A percentile compares a stretch with the other conserved stretches of the same genome.
Conservation (phyloP, 2,113 vertebrate genomes). For the Syngnathus floridae region DNA sequence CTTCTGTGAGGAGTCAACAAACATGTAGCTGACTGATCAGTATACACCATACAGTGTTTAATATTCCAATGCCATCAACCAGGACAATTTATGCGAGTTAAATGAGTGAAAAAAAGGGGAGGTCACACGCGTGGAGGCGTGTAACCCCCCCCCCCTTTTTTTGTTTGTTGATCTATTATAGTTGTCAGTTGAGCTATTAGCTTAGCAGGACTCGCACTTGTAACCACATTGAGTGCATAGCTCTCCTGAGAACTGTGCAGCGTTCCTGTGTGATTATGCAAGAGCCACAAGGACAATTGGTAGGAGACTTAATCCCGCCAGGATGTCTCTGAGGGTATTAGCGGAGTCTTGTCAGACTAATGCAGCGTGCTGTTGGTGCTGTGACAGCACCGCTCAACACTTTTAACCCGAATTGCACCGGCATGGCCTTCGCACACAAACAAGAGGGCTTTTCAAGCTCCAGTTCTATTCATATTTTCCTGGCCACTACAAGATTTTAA, state of each 20-base stretch:
- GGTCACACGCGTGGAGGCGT: too few relatives aligned
- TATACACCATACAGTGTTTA: neutral
- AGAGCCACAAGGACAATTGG: slow-evolving; percentile 14
- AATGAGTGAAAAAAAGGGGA: too few relatives aligned
- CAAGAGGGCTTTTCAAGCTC: neutral
- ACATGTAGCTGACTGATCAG: neutral
- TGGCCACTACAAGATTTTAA: neutral
- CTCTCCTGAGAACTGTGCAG: neutral
- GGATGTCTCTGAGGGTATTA: slow-evolving; percentile 37
- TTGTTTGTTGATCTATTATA: neutral
- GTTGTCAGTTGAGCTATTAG: neutral
- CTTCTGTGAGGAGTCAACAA: slow-evolving; percentile 71
- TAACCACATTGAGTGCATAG: neutral
- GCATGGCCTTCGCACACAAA: neutral
- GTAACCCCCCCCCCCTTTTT: too few relatives aligned
- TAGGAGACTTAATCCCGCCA: slow-evolving; percentile 31
- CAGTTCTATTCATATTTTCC: neutral
- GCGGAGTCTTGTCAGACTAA: slow-evolving; percentile 25
- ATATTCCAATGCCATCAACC: neutral
- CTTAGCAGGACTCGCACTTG: neutral
- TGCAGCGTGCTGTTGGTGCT: slow-evolving; percentile 7
- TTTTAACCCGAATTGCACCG: slow-evolving; percentile 17
- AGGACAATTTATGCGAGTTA: too few relatives aligned
- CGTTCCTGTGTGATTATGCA: neutral
- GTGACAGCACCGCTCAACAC: slow-evolving; percentile 17